Evolutionary conservation across 1,140 invertebrate species (phyloP), one percentile per base, ranked within the genome.

Genomic region (Cryptotermes secundus): DNA sequence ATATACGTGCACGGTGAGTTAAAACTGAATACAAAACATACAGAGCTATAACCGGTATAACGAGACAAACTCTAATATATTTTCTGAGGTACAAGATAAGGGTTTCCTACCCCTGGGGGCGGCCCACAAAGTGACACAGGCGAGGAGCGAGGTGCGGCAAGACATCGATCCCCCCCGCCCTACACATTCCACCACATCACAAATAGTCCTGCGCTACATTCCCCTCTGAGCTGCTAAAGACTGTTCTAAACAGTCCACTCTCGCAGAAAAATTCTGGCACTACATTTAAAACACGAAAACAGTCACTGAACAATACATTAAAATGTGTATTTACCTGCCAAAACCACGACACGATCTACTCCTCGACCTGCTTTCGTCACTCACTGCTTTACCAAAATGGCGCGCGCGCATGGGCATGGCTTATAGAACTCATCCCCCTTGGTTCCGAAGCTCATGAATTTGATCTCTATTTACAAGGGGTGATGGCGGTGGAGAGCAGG

Each of bases 291-390:
- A 72, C 59, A 72, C 59, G 59, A 72, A 72, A 72, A 72, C n/a
- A n/a, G 59, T 72, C 59, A 72, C 59, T 72, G 59, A 31, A 72
- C 59, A 72, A n/a, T n/a, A 72, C 59, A 72, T 72, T 72, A 72
- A 72, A 72, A 72, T 72, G 59, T 72, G 59, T 72, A 72, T 72
- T 72, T 72, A 72, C 59, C 59, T 72, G 59, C 59, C 59, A 72
- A 72, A 72, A 72, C 7, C 59, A 72, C 59, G 26, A 72, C 59
- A 72, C 59, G 59, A 72, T 72, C 59, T 72, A 26, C 59, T n/a
- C 1, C 26, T 31, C 59, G n/a, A 72, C 59, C n/a, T 72, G 59
- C 59, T 72, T 72, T 72, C 59, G 59, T 72, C 59, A 72, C 59
- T 72, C 59, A 72, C 59, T 72, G 59, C 59, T 31, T 72, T 72